Percentiles rank a stretch among this genome's conserved stretches.
Evolutionary conservation across 1,140 invertebrate species (phyloP).

Genomic region (Cyphomyrmex costatus): DNA sequence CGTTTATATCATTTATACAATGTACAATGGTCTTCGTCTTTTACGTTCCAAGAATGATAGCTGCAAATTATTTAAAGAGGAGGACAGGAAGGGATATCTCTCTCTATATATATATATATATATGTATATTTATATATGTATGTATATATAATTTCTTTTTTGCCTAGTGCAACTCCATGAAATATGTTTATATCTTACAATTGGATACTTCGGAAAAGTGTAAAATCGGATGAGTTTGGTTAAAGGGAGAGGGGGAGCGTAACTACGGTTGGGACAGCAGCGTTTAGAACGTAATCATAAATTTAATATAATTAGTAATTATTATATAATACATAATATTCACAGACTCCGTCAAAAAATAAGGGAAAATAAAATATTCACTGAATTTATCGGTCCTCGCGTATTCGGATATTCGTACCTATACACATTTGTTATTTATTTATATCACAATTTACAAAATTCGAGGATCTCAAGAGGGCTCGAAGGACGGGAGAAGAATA

Average conservation of each 20-base stretch:
- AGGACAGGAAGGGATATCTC: conserved; percentile 11
- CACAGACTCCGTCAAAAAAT: conserved; percentile 85
- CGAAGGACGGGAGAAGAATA: neutral
- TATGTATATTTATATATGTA: conserved; percentile 21
- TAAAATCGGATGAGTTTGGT: conserved; percentile 9
- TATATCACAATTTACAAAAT: conserved; percentile 88
- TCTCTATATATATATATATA: conserved; percentile 31
- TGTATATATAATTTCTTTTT: conserved; percentile 68
- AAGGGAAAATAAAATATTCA: conserved; percentile 80
- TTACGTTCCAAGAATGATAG: conserved; percentile 81
- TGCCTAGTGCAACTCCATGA: conserved; percentile 64
- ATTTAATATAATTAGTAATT: conserved; percentile 86
- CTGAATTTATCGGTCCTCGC: conserved; percentile 79
- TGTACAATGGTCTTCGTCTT: conserved; percentile 83
- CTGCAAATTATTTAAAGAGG: conserved; percentile 67
- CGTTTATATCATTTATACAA: conserved; percentile 85
- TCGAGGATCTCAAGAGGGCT: conserved; percentile 73
- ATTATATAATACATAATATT: conserved; percentile 87
- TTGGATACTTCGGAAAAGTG: conserved; percentile 52
- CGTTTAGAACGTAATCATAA: conserved; percentile 84
- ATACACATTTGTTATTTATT: conserved; percentile 86
- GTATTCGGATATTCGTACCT: conserved; percentile 79
- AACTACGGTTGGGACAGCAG: conserved; percentile 76
- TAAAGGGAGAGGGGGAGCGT: conserved; percentile 8
- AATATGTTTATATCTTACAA: conserved; percentile 79